Evolutionary conservation across 2,888 invertebrate species (phyloP).

Genomic region (Mesopsocus fuscifrons): DNA sequence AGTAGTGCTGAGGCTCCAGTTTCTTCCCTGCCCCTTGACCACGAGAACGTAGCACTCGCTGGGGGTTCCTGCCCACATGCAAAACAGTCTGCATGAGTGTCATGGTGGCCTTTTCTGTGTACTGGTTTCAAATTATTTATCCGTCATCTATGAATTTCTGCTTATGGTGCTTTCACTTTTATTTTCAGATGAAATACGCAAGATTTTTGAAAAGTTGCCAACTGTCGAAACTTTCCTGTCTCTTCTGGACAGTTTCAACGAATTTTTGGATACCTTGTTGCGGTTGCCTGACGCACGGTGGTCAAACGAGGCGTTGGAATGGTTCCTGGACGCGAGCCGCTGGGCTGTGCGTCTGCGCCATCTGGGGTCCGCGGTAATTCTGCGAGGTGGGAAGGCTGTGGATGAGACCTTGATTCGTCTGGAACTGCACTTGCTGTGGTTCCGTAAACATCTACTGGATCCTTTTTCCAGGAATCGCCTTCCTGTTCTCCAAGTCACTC

Average conservation of each 20-base stretch:
- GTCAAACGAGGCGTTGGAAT: background rate
- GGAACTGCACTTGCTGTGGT: background rate
- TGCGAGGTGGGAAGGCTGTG: background rate
- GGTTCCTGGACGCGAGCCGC: background rate
- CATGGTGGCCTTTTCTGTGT: background rate
- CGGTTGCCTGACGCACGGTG: background rate
- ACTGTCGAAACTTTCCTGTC: slow-evolving; percentile 4
- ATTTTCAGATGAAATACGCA: slow-evolving; percentile 13
- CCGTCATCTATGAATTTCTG: too few relatives aligned
- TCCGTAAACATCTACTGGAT: background rate
- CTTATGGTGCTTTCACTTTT: too few relatives aligned
- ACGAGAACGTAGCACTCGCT: too few relatives aligned
- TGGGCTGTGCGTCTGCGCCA: background rate
- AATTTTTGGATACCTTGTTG: background rate
- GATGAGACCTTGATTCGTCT: background rate
- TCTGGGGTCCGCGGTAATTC: background rate
- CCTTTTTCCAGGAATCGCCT: background rate
- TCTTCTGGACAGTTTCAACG: slow-evolving; percentile 11
- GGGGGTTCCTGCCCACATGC: too few relatives aligned
- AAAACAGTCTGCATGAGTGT: too few relatives aligned
- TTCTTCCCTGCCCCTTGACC: too few relatives aligned
- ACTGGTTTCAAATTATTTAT: slow-evolving; percentile 1
- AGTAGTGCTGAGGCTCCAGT: too few relatives aligned
- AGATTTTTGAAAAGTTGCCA: background rate
- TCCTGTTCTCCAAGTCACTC: background rate